These are phyloP conservation scores for Craterocephalus amniculus DNA, from an alignment of 2,797 vertebrate genomes.

Conservation along the genomic window DNA sequence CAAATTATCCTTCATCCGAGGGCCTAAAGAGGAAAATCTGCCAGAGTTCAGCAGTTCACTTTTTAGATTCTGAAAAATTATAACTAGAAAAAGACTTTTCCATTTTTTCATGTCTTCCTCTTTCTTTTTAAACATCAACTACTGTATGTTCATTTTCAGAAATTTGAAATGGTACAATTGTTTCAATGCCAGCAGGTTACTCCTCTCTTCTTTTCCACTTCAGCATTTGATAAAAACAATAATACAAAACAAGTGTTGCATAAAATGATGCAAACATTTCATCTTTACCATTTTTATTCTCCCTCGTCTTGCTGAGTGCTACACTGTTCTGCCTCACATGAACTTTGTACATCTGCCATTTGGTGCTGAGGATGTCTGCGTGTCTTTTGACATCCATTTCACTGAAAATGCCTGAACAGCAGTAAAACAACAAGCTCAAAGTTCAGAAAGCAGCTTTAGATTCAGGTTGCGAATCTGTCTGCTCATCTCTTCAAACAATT, in stretches of 20 bases:
- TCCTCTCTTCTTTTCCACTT: neutral
- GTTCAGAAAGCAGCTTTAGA: neutral
- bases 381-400: neutral
- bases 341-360: neutral
- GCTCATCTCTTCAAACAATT: neutral
- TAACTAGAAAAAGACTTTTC: neutral
- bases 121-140: too few relatives aligned
- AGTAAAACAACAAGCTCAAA: neutral
- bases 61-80: too few relatives aligned
- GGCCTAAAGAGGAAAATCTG: too few relatives aligned
- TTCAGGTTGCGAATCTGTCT: neutral
- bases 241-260: neutral
- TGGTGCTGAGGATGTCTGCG: neutral
- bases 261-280: neutral
- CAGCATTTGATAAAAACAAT: neutral
- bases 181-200: neutral
- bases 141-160: too few relatives aligned
- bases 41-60: too few relatives aligned
- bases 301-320: conserved; percentile 1
- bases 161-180: too few relatives aligned
- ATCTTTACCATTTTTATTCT: neutral
- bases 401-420: too few relatives aligned
- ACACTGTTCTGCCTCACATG: neutral
- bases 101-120: neutral
- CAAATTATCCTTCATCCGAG: too few relatives aligned